These are phyloP conservation scores for Silurus meridionalis DNA, from an alignment of 2,113 vertebrate species.

Conservation along the genomic window DNA sequence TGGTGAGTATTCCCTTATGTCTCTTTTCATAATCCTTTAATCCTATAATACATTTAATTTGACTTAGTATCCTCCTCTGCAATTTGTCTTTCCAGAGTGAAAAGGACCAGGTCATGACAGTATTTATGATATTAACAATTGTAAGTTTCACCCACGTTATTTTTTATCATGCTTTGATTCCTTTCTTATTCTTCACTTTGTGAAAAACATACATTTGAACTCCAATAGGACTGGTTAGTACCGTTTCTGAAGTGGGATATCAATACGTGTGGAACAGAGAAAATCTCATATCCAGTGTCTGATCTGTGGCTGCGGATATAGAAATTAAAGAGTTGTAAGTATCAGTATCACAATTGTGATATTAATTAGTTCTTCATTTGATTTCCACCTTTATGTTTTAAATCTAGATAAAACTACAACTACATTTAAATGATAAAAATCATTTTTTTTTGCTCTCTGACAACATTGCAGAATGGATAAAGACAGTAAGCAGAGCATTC, in stretches of 20 bases:
- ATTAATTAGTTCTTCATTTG: too few species aligned
- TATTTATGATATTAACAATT: neutral
- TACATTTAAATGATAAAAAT: too few species aligned
- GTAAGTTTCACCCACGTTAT: neutral
- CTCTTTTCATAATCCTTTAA: neutral
- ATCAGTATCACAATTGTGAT: too few species aligned
- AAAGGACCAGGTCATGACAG: neutral
- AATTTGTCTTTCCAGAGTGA: slow-evolving; percentile 17
- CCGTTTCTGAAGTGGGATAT: slow-evolving; percentile 6
- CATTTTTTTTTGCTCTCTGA: too few species aligned
- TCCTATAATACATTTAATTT: neutral
- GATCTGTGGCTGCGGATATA: slow-evolving; percentile 12
- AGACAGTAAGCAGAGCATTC: too few species aligned
- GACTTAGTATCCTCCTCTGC: neutral
- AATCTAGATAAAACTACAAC: too few species aligned
- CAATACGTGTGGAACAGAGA: neutral
- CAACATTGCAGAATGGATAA: too few species aligned
- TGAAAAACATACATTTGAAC: neutral
- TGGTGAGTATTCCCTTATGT: neutral
- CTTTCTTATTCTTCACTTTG: neutral
- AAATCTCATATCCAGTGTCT: slow-evolving; percentile 1
- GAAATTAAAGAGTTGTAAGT: slow-evolving; percentile 2
- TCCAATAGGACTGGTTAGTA: neutral
- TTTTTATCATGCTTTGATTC: neutral
- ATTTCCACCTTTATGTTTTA: too few species aligned